Base-by-base conservation (phyloP, 2,888 invertebrate species). In the Timandra comae region DNA sequence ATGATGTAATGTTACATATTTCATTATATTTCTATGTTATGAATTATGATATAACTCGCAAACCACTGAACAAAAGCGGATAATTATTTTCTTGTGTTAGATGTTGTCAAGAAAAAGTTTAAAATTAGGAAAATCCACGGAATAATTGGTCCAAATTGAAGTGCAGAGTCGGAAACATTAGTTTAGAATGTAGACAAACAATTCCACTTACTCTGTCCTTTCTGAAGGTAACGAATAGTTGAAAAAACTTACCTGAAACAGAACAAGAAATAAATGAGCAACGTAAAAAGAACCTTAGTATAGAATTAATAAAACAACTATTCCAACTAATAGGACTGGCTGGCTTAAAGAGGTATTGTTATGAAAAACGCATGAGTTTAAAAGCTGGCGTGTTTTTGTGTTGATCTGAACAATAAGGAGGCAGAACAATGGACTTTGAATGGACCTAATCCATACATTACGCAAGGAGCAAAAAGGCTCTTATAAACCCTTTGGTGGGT, bases 351-450 rank as follows among this genome's bases (percentile, higher is more conserved):
- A 44, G 34, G 34, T 39, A 54, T 43, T 53, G 43, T 41, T 46
- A 43, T 44, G 47, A 30, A 42, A 38, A 38, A 46, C 43, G 44
- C 43, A 46, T 47, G 46, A 40, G 43, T 34, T 44, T 53, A 43
- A 49, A 16, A 58, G 59, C 55, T 43, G 41, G 29, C 16, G 16
- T 16, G 16, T 16, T 16, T 38, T 52, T 49, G 49, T 58, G 48
- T 47, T 47, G 38, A 33, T 11, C 35, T 44, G 48, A 63, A 63
- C 63, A 63, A 64, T 63, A 52, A 56, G 48, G 35, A 25, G 31
- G 29, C 39, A 48, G 65, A 65, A 63, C 65, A 64, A 65, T 47
- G 63, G 33, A 38, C 37, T 33, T 35, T 40, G 45, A 44, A 49
- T 29, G 33, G 27, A 35, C 33, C 43, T 43, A 45, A 46, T 33